These are phyloP conservation scores for Colinus virginianus DNA, from an alignment of 2,113 vertebrate genomes.

Conservation along the genomic window DNA sequence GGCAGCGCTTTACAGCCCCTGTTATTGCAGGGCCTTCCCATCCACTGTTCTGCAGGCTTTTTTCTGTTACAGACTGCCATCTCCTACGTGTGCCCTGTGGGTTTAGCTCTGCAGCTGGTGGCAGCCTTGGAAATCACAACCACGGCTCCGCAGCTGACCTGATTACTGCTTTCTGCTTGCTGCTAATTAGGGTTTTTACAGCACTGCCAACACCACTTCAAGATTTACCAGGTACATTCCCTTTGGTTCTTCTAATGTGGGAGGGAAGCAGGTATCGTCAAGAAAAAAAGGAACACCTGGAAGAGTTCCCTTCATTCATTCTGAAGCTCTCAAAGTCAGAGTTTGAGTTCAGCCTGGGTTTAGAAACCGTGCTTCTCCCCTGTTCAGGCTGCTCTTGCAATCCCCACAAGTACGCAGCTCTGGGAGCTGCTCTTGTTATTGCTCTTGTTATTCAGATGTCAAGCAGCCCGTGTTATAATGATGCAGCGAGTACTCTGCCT, in stretches of 20 bases:
- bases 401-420: background rate
- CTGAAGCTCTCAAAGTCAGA: background rate
- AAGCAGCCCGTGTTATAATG: background rate
- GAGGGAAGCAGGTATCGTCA: background rate
- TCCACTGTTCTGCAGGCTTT: background rate
- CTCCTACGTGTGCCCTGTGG: background rate
- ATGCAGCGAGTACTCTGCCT: background rate
- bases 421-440: background rate
- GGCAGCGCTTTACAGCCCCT: background rate
- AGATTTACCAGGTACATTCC: background rate
- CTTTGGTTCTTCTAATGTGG: background rate
- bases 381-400: background rate
- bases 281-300: background rate
- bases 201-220: background rate
- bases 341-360: background rate
- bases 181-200: background rate
- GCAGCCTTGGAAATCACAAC: background rate
- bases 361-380: background rate
- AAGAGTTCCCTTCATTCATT: background rate
- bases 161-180: background rate
- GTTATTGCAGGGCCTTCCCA: slow-evolving; percentile 2
- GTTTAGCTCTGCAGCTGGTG: background rate
- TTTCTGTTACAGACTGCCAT: background rate
- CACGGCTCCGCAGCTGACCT: background rate
- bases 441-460: background rate